phyloP scores from a whole-genome alignment of 2,888 invertebrate genomes.

The Oscheius sp. region DNA sequence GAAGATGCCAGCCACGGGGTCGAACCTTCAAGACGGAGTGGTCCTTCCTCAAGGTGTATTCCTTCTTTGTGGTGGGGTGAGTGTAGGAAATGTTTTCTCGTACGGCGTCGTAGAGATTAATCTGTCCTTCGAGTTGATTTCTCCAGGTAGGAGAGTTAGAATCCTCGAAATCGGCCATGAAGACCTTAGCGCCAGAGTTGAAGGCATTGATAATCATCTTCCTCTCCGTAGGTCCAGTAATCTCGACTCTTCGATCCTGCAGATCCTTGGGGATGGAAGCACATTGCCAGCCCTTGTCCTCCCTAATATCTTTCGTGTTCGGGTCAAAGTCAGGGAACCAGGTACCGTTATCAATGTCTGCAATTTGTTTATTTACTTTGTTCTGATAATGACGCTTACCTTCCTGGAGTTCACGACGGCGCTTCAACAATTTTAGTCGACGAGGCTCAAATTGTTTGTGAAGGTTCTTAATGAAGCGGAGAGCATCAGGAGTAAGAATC shows the following conservation, averaged over 20 bases:
- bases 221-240: slow-evolving; percentile 78
- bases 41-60: slow-evolving; percentile 59
- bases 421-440: slow-evolving; percentile 63
- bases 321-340: slow-evolving; percentile 75
- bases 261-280: slow-evolving; percentile 57
- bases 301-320: slow-evolving; percentile 75
- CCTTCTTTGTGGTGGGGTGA: slow-evolving; percentile 71
- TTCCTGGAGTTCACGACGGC: slow-evolving; percentile 62
- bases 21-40: slow-evolving; percentile 78
- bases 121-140: slow-evolving; percentile 80
- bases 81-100: slow-evolving; percentile 74
- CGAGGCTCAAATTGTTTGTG: slow-evolving; percentile 77
- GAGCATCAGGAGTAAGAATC: slow-evolving; percentile 78
- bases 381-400: slow-evolving; percentile 28
- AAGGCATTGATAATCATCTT: slow-evolving; percentile 80
- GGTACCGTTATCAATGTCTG: slow-evolving; percentile 69
- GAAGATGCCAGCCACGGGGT: slow-evolving; percentile 83
- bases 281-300: slow-evolving; percentile 78
- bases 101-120: slow-evolving; percentile 79
- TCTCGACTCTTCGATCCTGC: slow-evolving; percentile 72
- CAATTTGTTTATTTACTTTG: background rate
- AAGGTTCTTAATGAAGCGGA: slow-evolving; percentile 78
- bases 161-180: slow-evolving; percentile 76
- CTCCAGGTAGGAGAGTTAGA: slow-evolving; percentile 83
- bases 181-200: slow-evolving; percentile 77